phyloP scores from a whole-genome alignment of 2,888 invertebrate genomes.

The Stictocephala bisonia region DNA sequence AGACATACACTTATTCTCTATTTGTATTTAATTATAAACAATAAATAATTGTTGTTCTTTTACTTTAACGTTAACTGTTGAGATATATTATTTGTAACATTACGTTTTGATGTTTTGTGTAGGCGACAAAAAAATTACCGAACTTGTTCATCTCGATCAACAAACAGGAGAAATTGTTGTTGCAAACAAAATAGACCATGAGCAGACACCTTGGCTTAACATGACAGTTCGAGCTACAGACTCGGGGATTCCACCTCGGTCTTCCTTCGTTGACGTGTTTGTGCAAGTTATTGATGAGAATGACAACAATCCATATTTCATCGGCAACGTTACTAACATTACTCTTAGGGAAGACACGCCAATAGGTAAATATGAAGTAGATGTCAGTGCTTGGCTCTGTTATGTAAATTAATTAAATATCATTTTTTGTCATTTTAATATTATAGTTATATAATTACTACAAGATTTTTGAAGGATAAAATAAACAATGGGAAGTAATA shows the following conservation, averaged over 20 bases:
- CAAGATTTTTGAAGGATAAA: background rate
- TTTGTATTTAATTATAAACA: too few species aligned
- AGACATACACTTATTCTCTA: too few species aligned
- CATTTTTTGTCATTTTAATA: background rate
- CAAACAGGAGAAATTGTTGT: conserved; percentile 86
- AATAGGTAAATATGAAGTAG: conserved; percentile 71
- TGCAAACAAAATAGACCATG: conserved; percentile 86
- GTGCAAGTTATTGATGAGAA: conserved; percentile 86
- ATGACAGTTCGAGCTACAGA: conserved; percentile 88
- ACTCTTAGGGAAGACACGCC: conserved; percentile 78
- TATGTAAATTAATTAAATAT: background rate
- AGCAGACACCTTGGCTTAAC: conserved; percentile 87
- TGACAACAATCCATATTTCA: conserved; percentile 90
- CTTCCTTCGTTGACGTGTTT: conserved; percentile 65
- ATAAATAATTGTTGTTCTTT: too few species aligned
- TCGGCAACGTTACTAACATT: conserved; percentile 73
- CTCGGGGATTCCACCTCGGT: conserved; percentile 77
- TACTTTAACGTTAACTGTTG: too few species aligned
- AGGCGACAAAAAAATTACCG: conserved; percentile 73
- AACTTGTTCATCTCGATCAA: conserved; percentile 78
- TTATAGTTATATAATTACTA: conserved; percentile 1
- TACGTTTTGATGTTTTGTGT: conserved; percentile 37
- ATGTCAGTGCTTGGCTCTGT: background rate
- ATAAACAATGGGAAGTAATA: too few species aligned
- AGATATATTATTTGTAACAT: too few species aligned